Evolutionary conservation across 1,140 invertebrate species (phyloP), one percentile per base, ranked within the genome.

Genomic region (Forficula auricularia): DNA sequence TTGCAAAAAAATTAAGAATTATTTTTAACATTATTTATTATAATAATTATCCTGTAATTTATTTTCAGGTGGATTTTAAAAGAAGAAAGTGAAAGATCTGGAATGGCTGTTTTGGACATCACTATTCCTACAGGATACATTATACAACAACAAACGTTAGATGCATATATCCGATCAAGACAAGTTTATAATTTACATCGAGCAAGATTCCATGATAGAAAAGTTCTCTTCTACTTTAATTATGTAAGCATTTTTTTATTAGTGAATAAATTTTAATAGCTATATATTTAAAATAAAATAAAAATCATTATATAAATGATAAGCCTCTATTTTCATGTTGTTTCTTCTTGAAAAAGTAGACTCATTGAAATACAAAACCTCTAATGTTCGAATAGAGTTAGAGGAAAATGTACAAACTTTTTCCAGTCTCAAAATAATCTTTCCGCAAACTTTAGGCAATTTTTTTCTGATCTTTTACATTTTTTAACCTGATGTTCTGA

Each of bases 171-270:
- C 22, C 64, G 75, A 9, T 78, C 78, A 14, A 67, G 68, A 44
- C 61, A 67, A 39, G 81, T 90, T 16, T 65, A 73, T 18, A 85
- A 84, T 59, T 65, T 96, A 36, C 79, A 85, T 56, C 69, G 87
- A 50, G 90, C 89, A 10, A 74, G 80, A 52, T 94, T 82, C 61
- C 62, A 70, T 44, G 74, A 81, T 35, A 70, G 72, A 46, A 90
- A 89, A 66, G 73, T 92, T 38, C 57, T 82, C n/a, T 94, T 95
- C 62, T 96, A 92, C 57, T 95, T 97, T 58, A 81, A 94, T 58
- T 91, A 85, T 62, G 81, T 86, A 69, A 77, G 75, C 71, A 48
- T 51, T 38, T 33, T 42, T 16, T 19, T 19, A 35, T 14, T 35
- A 10, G 14, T 12, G 12, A 10, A 19, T 10, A 2, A 22, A 39